Conservation (phyloP, 2,888 invertebrate species). For the Rotaria sp. region DNA sequence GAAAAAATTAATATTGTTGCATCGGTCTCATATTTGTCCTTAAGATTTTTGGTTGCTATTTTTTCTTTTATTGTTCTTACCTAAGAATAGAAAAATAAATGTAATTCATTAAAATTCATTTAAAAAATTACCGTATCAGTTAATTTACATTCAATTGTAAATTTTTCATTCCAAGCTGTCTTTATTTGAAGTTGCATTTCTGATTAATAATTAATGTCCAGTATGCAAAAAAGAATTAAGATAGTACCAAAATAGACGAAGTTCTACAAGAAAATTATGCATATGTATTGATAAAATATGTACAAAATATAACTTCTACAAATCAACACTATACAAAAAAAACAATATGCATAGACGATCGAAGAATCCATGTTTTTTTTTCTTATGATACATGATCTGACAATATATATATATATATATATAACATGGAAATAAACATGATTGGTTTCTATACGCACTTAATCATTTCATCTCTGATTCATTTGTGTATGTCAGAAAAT, state of each 20-base stretch:
- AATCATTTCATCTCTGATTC: no score
- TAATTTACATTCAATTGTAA: slow-evolving; percentile 11
- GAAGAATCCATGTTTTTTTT: slow-evolving; percentile 1
- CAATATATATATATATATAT: no score
- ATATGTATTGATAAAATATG: not conserved
- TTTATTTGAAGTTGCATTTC: slow-evolving; percentile 15
- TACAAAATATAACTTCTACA: not conserved
- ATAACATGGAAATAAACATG: not conserved
- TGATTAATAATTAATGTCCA: not conserved
- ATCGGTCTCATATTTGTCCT: slow-evolving; percentile 14
- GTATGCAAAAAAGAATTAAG: not conserved
- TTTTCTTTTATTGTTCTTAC: slow-evolving; percentile 23
- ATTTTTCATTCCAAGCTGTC: slow-evolving; percentile 11
- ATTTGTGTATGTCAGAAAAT: no score
- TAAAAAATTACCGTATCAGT: not conserved
- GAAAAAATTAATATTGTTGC: slow-evolving; percentile 13
- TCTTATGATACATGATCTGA: not conserved
- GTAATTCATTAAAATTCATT: not conserved
- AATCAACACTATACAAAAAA: not conserved
- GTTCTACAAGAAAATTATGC: not conserved
- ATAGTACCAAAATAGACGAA: not conserved
- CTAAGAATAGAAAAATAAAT: not conserved
- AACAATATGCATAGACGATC: not conserved
- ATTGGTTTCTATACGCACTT: no score
- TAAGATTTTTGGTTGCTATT: slow-evolving; percentile 7